Percentiles rank a stretch among this genome's conserved stretches.
These are phyloP conservation scores for Luscinia luscinia DNA, from an alignment of 2,797 vertebrate genomes.

Conservation along the genomic window DNA sequence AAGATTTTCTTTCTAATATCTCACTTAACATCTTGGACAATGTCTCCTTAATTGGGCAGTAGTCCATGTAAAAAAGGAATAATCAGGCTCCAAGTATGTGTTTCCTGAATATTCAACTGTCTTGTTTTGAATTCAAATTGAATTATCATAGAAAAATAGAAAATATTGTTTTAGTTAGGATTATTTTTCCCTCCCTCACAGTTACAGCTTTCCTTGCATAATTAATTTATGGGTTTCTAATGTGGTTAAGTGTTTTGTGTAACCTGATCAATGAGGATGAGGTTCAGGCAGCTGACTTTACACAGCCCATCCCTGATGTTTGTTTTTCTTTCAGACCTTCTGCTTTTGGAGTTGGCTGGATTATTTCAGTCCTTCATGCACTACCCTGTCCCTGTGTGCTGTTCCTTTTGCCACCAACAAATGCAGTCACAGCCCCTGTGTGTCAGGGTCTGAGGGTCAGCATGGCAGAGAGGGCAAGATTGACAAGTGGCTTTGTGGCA, in stretches of 20 bases:
- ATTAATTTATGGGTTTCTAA: not conserved
- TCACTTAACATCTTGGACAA: not conserved
- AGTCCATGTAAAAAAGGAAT: not conserved
- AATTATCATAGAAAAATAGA: not conserved
- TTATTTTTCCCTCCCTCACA: not conserved
- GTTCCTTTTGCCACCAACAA: not conserved
- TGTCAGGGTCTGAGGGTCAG: not conserved
- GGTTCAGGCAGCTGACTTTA: not conserved
- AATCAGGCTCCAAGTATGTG: not conserved
- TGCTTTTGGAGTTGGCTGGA: not conserved
- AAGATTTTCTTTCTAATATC: not conserved
- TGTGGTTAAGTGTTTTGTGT: not conserved
- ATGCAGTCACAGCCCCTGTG: not conserved
- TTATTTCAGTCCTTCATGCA: not conserved
- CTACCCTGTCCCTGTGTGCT: not conserved
- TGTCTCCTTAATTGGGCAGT: not conserved
- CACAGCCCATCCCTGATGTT: not conserved
- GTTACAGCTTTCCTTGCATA: not conserved
- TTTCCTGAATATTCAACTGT: not conserved
- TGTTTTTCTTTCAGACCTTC: not conserved
- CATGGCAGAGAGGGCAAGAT: not conserved
- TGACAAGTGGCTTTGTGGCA: not conserved
- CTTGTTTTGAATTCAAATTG: not conserved
- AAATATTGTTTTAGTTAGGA: not conserved
- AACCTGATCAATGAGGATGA: not conserved